Conservation (phyloP, 2,113 vertebrate species). For the Dromas ardeola region DNA sequence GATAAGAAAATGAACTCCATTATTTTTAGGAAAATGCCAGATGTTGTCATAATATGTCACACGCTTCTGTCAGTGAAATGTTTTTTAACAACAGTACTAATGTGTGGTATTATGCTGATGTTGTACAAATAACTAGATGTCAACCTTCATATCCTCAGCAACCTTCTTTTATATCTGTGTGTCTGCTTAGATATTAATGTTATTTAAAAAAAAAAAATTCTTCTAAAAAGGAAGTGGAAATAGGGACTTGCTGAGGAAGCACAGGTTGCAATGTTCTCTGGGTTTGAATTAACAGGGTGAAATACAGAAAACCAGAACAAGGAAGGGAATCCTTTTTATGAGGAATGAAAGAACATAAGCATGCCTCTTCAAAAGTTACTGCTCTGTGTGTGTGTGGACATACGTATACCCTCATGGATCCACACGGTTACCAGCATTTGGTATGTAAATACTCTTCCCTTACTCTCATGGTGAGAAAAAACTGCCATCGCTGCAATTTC, state of each 20-base stretch:
- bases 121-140: conserved; percentile 46
- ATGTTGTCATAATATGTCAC: conserved; percentile 28
- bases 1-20: conserved; percentile 8
- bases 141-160: conserved; percentile 14
- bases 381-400: background rate
- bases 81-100: conserved; percentile 47
- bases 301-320: background rate
- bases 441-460: background rate
- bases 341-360: background rate
- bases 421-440: no score
- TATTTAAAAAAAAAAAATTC: background rate
- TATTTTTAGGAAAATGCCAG: conserved; percentile 28
- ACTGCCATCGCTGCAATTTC: background rate
- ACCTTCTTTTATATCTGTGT: background rate
- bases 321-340: background rate
- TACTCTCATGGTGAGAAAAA: background rate
- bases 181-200: background rate
- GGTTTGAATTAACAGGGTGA: background rate
- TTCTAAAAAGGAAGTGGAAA: background rate
- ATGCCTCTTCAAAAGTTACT: background rate
- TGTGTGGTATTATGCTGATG: conserved; percentile 32
- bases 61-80: background rate
- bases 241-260: background rate
- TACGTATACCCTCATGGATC: accelerated
- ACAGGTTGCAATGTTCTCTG: background rate